Base-by-base conservation (phyloP, 2,113 vertebrate genomes). In the Mustela lutreola region DNA sequence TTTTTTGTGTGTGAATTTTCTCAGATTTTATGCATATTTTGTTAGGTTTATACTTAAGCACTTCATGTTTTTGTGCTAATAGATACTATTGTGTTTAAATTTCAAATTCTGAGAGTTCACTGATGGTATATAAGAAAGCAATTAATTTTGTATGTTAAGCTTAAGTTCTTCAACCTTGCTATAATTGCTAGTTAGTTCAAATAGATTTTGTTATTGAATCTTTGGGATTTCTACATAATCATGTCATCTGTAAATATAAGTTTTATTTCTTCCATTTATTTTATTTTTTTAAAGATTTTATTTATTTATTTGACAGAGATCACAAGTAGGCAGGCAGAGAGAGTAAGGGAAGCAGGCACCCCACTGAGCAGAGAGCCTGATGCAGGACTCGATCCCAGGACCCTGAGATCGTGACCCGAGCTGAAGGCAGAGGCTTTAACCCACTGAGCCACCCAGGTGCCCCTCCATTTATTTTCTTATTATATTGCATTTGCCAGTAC, bases 1-100 rank as follows among this genome's bases (percentile, higher is more conserved):
- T 84, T 60, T 26, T 53, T 36, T 36, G 2, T 36, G n/a, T 36
- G 3, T 84, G 24, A 87, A 42, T 56, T 42, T 42, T 18, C 8
- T 92, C 36, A 62, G 21, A 48, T 79, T 92, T 73, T 92, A 16
- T 65, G n/a, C 56, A 14, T 82, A 75, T 56, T 88, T 95, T 58
- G 8, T 85, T 82, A 75, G n/a, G 7, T 73, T 81, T 75, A 88
- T 96, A n/a, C 21, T 16, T 82, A 92, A 75, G 16, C 3, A 75
- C 53, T 92, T 91, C 14, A 56, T 65, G 56, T 75, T 76, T 36
- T 24, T 73, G 7, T 73, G 10, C 39, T 80, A 53, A 48, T 18
- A 86, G 86, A 92, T 63, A 21, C 19, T 73, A 6, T 50, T 80
- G 7, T 79, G 33, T 24, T 86, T 80, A 53, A 53, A 86, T 53